These are phyloP conservation scores for Phaethornis superciliosus DNA, from an alignment of 2,113 vertebrate species.

Conservation along the genomic window DNA sequence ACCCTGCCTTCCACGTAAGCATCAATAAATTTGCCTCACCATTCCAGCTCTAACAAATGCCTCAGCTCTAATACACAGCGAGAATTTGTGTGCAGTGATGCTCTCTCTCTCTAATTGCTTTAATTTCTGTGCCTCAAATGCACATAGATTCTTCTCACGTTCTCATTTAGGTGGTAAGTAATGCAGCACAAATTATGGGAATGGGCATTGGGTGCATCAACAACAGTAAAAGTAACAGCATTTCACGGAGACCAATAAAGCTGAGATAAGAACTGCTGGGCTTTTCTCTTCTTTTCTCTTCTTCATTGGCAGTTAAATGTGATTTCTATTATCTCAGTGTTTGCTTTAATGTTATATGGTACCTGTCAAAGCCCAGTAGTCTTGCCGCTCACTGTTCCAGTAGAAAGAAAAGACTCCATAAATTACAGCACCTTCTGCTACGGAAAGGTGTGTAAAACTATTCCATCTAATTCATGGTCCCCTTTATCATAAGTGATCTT, in stretches of 20 bases:
- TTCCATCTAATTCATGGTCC: slow-evolving; percentile 51
- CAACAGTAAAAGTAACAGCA: slow-evolving; percentile 41
- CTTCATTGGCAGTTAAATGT: slow-evolving; percentile 65
- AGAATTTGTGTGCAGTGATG: not conserved
- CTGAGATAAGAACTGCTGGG: slow-evolving; percentile 48
- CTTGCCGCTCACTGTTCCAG: not conserved
- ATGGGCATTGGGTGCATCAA: slow-evolving; percentile 24
- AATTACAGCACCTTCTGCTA: slow-evolving; percentile 38
- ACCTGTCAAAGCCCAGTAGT: slow-evolving; percentile 49
- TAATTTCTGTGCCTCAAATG: not conserved
- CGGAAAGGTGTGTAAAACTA: slow-evolving; percentile 52
- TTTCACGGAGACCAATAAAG: slow-evolving; percentile 21
- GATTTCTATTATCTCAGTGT: slow-evolving; percentile 65
- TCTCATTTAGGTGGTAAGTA: not conserved
- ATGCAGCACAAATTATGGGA: slow-evolving; percentile 28
- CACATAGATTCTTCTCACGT: slow-evolving; percentile 11
- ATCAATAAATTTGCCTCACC: not conserved
- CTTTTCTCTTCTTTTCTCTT: slow-evolving; percentile 52
- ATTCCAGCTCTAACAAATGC: not conserved
- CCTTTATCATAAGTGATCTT: slow-evolving; percentile 58
- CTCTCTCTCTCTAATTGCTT: not conserved
- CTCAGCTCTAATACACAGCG: not conserved
- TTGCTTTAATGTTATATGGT: slow-evolving; percentile 69
- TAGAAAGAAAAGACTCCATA: not conserved
- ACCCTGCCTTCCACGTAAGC: not conserved